Evolutionary conservation across 2,113 vertebrate species (phyloP).

Genomic region (Thymallus thymallus): DNA sequence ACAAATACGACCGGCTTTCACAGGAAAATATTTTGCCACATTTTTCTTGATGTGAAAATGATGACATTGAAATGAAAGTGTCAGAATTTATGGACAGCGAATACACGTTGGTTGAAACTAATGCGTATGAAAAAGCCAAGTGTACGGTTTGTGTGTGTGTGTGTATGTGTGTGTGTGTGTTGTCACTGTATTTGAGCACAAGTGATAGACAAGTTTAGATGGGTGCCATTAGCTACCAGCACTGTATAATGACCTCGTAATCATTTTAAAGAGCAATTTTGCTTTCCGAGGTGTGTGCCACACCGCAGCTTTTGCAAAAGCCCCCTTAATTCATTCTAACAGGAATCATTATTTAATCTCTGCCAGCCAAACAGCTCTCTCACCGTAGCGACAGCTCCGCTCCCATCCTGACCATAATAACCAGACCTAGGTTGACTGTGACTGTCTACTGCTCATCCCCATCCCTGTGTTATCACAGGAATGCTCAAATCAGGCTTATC

Average conservation of each 20-base stretch:
- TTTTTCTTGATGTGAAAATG: slow-evolving; percentile 70
- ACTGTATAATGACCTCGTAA: slow-evolving; percentile 68
- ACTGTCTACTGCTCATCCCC: slow-evolving; percentile 12
- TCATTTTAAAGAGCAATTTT: slow-evolving; percentile 62
- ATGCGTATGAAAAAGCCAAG: slow-evolving; percentile 21
- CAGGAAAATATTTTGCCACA: slow-evolving; percentile 61
- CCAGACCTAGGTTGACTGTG: slow-evolving; percentile 35
- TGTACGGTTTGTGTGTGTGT: slow-evolving; percentile 9
- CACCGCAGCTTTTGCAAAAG: slow-evolving; percentile 1
- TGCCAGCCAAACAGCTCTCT: slow-evolving; percentile 30
- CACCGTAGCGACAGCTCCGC: slow-evolving; percentile 38
- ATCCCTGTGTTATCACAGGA: slow-evolving; percentile 48
- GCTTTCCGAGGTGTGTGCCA: slow-evolving; percentile 21
- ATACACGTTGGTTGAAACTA: slow-evolving; percentile 6
- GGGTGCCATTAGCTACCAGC: slow-evolving; percentile 57
- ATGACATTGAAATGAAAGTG: slow-evolving; percentile 61
- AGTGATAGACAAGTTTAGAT: slow-evolving; percentile 64
- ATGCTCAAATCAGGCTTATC: slow-evolving; percentile 48
- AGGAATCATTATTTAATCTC: slow-evolving; percentile 62
- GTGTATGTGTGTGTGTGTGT: neutral
- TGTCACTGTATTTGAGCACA: slow-evolving; percentile 13
- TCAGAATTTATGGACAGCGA: slow-evolving; percentile 38
- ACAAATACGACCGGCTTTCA: slow-evolving; percentile 63
- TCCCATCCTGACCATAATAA: slow-evolving; percentile 51
- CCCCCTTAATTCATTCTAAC: slow-evolving; percentile 44